phyloP scores from a whole-genome alignment of 2,888 invertebrate species.

The Archips xylosteana region DNA sequence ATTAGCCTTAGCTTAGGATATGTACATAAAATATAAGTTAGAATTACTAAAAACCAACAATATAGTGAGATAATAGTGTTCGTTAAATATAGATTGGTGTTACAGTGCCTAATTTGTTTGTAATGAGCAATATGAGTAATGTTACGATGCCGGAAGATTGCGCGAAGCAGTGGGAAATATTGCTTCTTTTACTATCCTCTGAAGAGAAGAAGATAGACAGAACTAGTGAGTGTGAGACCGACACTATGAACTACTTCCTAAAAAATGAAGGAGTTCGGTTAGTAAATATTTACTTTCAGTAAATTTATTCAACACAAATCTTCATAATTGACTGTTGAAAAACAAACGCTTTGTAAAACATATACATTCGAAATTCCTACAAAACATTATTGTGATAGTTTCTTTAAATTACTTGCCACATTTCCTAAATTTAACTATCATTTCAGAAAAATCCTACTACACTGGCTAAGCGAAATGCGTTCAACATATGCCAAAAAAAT shows the following conservation, averaged over 20 bases:
- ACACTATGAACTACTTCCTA: conserved; percentile 74
- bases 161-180: conserved; percentile 77
- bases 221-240: conserved; percentile 69
- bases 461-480: conserved; percentile 75
- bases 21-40: conserved; percentile 30
- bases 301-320: no score
- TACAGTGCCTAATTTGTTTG: conserved; percentile 42
- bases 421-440: background rate
- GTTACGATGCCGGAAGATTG: conserved; percentile 69
- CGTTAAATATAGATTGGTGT: conserved; percentile 28
- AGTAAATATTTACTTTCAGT: conserved; percentile 40
- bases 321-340: no score
- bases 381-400: no score
- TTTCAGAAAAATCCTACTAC: conserved; percentile 66
- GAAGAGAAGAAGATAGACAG: conserved; percentile 79
- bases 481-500: conserved; percentile 61
- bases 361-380: no score
- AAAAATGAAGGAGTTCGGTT: conserved; percentile 74
- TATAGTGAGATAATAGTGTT: conserved; percentile 40
- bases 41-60: conserved; percentile 20
- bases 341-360: no score
- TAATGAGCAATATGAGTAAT: conserved; percentile 57
- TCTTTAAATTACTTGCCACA: no score
- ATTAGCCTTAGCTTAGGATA: conserved; percentile 16
- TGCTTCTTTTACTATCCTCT: conserved; percentile 70